Evolutionary conservation across 1,140 invertebrate species (phyloP).

Genomic region (Pogonomyrmex californicus): DNA sequence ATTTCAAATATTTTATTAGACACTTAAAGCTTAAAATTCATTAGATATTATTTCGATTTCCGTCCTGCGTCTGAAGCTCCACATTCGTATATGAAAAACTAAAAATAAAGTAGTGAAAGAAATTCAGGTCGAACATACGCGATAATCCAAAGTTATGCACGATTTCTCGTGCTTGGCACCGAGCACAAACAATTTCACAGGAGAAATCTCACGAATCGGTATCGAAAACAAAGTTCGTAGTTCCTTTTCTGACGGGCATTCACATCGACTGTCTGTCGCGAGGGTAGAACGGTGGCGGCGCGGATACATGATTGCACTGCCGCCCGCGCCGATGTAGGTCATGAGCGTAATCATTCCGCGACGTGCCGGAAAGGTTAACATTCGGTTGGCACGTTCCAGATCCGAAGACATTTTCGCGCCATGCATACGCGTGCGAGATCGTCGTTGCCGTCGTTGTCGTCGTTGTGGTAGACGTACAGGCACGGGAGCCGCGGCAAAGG

Average conservation of each 20-base stretch:
- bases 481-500: not conserved
- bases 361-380: conserved; percentile 78
- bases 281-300: conserved; percentile 11
- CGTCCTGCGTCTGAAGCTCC: not conserved
- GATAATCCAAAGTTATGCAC: conserved; percentile 17
- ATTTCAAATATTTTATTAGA: too few relatives aligned
- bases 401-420: conserved; percentile 74
- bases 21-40: not conserved
- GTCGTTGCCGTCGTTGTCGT: conserved; percentile 18
- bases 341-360: conserved; percentile 75
- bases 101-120: not conserved
- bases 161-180: conserved; percentile 28
- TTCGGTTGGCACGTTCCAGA: conserved; percentile 70
- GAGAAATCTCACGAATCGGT: conserved; percentile 39
- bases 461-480: conserved; percentile 12
- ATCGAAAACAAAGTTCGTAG: conserved; percentile 38
- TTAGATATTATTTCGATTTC: not conserved
- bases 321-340: conserved; percentile 61
- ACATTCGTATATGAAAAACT: not conserved
- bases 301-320: conserved; percentile 45
- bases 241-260: conserved; percentile 31
- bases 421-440: conserved; percentile 45
- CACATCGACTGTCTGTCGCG: conserved; percentile 20
- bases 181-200: conserved; percentile 25
- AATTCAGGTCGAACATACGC: conserved; percentile 15